Percentiles rank a stretch among this genome's conserved stretches.
Conservation (phyloP, 1,140 invertebrate species). For the Galendromus occidentalis region DNA sequence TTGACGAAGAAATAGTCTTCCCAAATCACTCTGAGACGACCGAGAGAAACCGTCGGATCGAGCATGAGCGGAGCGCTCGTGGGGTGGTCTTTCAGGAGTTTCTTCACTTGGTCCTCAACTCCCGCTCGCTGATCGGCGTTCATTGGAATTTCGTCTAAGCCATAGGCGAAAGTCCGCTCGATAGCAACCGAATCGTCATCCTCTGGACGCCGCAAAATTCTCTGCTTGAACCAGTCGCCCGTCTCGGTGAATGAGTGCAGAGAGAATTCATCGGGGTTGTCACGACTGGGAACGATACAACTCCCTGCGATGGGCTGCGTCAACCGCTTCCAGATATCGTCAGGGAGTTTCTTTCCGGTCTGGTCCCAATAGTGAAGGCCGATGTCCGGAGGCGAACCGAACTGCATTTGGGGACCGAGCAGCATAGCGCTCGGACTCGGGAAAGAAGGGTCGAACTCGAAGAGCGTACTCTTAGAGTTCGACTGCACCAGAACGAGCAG, state of each 20-base stretch:
- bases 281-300: background rate
- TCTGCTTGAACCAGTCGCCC: background rate
- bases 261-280: background rate
- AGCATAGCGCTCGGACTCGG: background rate
- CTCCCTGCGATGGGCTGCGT: background rate
- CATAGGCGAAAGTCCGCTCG: background rate
- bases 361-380: background rate
- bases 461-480: background rate
- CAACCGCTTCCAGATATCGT: background rate
- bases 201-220: background rate
- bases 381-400: background rate
- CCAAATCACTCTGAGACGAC: too few relatives aligned
- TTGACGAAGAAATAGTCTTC: too few relatives aligned
- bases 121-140: background rate
- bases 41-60: too few relatives aligned
- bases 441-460: background rate
- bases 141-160: background rate
- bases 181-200: background rate
- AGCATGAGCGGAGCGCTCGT: too few relatives aligned
- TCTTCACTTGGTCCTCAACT: too few relatives aligned
- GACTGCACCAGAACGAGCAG: background rate
- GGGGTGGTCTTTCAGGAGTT: too few relatives aligned
- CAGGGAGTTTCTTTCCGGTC: background rate
- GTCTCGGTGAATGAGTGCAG: background rate
- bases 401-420: background rate